Base-by-base conservation (phyloP, 2,113 vertebrate genomes). In the Platycercus adscitus region DNA sequence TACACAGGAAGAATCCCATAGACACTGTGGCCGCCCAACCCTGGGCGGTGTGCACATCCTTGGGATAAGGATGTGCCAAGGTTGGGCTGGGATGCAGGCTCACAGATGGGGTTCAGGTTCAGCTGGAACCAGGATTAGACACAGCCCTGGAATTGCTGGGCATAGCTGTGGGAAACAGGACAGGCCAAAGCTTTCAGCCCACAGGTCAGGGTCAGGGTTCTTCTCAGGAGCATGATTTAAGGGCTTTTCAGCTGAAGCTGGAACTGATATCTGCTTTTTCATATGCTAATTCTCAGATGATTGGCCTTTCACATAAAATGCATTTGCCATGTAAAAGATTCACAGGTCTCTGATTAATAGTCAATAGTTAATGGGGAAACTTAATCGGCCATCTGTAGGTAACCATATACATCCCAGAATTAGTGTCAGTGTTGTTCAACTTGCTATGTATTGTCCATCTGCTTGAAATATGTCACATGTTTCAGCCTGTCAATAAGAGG, bases 71-170 rank as follows among this genome's bases (percentile, higher is more conserved):
- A 24, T 15, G 23, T 5, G 10, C n/a, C 18, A 71, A 66, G 15
- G 7, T 29, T 43, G 28, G 16, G 6, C 6, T 3, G 6, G 56
- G 21, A 29, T 1, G 2, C 8, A 2, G 39, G 0, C 14, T 11
- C 19, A 46, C 4, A 9, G 17, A 8, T 52, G 17, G 16, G 2
- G 7, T 8, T 65, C 20, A 33, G 35, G 17, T 35, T 21, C 2
- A 4, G 66, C 15, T 0, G 2, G 3, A 81, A 25, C 11, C 11
- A 50, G 5, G 15, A 12, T 39, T 13, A 66, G 17, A 49, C 13
- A 29, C 4, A 68, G 28, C 9, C 19, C 18, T 6, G 6, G 9
- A 18, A 20, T 23, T 1, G 13, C 55, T 35, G 6, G 6, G 5
- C 7, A 75, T 35, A 14, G 7, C 21, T 29, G 24, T 21, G 33